Conservation (phyloP, 2,888 invertebrate species). For the Dynastes hyllus region DNA sequence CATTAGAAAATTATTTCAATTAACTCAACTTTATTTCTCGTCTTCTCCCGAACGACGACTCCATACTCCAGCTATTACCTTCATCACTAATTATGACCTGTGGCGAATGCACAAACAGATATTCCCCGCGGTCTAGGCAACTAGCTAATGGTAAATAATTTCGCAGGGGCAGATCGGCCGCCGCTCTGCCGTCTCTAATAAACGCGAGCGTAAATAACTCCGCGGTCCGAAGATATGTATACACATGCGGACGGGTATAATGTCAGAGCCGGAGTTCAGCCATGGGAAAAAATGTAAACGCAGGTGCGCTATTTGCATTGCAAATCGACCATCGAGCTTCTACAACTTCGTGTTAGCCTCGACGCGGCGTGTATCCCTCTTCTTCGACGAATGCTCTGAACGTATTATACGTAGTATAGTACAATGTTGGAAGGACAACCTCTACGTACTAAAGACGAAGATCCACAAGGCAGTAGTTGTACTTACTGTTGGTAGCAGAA, state of each 20-base stretch:
- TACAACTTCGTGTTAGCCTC: constrained; percentile 20
- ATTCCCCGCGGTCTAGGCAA: constrained; percentile 16
- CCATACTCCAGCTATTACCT: constrained; percentile 1
- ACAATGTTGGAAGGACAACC: background rate
- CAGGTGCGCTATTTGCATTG: constrained; percentile 72
- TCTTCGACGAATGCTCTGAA: background rate
- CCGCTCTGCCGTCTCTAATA: constrained; percentile 62
- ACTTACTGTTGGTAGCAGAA: background rate
- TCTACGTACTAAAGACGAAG: background rate
- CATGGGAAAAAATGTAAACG: constrained; percentile 70
- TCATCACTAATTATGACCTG: constrained; percentile 40
- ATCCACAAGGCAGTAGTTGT: no score
- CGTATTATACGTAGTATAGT: background rate
- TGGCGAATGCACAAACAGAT: constrained; percentile 25
- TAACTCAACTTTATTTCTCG: constrained; percentile 21
- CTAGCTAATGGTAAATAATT: constrained; percentile 44
- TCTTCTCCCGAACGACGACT: background rate
- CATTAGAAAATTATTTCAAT: constrained; percentile 17
- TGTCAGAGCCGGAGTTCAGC: constrained; percentile 55
- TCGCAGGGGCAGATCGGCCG: constrained; percentile 22
- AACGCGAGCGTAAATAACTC: constrained; percentile 68
- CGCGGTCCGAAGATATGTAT: constrained; percentile 54
- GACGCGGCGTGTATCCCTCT: background rate
- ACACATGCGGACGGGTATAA: constrained; percentile 38
- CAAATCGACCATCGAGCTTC: constrained; percentile 63